Percentiles rank a stretch among this genome's conserved stretches.
phyloP scores from a whole-genome alignment of 2,888 invertebrate species.

The Tenthredo mesomela region DNA sequence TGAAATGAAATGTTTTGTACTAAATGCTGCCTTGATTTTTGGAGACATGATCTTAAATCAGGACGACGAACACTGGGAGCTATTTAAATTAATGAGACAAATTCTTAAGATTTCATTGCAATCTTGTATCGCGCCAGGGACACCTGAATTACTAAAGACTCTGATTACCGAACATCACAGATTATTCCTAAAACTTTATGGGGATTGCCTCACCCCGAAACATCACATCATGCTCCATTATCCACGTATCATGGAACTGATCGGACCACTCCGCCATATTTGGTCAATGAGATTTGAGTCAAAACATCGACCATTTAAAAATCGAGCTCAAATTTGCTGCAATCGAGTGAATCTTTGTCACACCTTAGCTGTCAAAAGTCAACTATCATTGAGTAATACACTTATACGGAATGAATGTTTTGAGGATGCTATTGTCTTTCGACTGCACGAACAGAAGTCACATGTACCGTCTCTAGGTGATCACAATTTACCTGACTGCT shows the following conservation, averaged over 20 bases:
- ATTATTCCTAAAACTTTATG: slow-evolving; percentile 54
- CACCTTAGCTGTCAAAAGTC: slow-evolving; percentile 50
- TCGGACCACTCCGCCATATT: slow-evolving; percentile 57
- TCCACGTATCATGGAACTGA: slow-evolving; percentile 55
- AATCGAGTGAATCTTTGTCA: slow-evolving; percentile 47
- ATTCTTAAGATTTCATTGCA: slow-evolving; percentile 9
- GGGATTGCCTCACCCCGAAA: slow-evolving; percentile 58
- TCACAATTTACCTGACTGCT: neutral
- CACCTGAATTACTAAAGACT: slow-evolving; percentile 4
- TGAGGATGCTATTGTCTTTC: neutral
- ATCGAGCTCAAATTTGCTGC: slow-evolving; percentile 29
- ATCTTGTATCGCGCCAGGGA: neutral
- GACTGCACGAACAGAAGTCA: neutral
- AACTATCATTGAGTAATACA: slow-evolving; percentile 25
- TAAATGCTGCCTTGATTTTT: neutral
- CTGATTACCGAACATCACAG: slow-evolving; percentile 58
- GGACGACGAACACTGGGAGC: slow-evolving; percentile 14
- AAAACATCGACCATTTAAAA: slow-evolving; percentile 58
- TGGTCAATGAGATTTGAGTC: slow-evolving; percentile 59
- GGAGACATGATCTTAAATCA: slow-evolving; percentile 17
- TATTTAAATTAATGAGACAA: slow-evolving; percentile 26
- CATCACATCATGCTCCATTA: slow-evolving; percentile 60
- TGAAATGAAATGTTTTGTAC: slow-evolving; percentile 14
- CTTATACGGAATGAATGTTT: neutral
- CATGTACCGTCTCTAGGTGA: neutral